Conservation (phyloP, 1,140 invertebrate species). For the Gonioctena quinquepunctata region DNA sequence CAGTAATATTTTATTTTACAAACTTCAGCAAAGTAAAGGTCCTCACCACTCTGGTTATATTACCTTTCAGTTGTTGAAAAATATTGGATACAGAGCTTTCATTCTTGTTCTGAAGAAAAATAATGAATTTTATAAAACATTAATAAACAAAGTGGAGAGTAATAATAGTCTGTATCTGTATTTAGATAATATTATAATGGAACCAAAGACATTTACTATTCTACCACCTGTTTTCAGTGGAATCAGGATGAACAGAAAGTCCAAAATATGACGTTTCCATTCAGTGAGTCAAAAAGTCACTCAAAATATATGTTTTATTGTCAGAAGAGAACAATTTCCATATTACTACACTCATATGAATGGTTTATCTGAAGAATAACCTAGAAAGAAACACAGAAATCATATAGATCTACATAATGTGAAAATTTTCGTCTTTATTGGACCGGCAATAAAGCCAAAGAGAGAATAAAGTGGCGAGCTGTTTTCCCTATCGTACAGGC, state of each 20-base stretch:
- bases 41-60: not conserved
- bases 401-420: too few relatives aligned
- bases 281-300: too few relatives aligned
- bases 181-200: not conserved
- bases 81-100: conserved; percentile 18
- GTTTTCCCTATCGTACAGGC: too few relatives aligned
- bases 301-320: too few relatives aligned
- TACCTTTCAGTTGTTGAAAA: conserved; percentile 5
- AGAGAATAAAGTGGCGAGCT: too few relatives aligned
- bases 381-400: too few relatives aligned
- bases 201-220: not conserved
- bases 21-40: not conserved
- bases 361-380: too few relatives aligned
- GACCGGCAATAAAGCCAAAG: too few relatives aligned
- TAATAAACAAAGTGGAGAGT: not conserved
- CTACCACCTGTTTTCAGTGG: not conserved
- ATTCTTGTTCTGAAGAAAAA: conserved; percentile 19
- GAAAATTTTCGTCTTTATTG: too few relatives aligned
- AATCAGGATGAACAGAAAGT: not conserved
- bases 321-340: too few relatives aligned
- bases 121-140: conserved; percentile 10
- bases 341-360: too few relatives aligned
- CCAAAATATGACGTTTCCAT: conserved; percentile 6
- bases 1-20: conserved; percentile 4
- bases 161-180: not conserved